These are phyloP conservation scores for Drosophila longiperda DNA, from an alignment of 2,888 invertebrate species.

Conservation along the genomic window DNA sequence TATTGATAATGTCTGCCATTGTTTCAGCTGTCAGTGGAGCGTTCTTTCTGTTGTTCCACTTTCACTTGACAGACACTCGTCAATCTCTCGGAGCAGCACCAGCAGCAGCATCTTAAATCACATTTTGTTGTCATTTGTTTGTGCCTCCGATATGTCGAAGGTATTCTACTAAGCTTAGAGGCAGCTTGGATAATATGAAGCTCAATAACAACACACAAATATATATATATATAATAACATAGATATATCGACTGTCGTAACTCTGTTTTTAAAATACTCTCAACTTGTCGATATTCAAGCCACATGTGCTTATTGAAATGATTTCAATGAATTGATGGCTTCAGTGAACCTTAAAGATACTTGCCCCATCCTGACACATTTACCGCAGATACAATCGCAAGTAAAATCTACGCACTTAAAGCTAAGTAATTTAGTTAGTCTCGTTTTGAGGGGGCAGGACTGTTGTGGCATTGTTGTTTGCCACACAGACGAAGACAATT, in stretches of 20 bases:
- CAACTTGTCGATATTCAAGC: constrained; percentile 19
- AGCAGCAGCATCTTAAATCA: constrained; percentile 47
- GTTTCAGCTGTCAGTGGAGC: constrained; percentile 51
- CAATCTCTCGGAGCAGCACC: constrained; percentile 14
- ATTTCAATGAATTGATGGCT: constrained; percentile 59
- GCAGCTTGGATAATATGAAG: not conserved
- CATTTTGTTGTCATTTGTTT: constrained; percentile 39
- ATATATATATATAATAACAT: not conserved
- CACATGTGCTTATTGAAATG: constrained; percentile 55
- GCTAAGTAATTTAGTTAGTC: constrained; percentile 24
- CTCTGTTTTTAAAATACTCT: not conserved
- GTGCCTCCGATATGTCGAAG: not conserved
- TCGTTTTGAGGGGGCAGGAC: not conserved
- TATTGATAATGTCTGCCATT: constrained; percentile 58
- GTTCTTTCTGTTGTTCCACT: constrained; percentile 24
- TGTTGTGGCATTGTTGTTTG: not conserved
- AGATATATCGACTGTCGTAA: not conserved
- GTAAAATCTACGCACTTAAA: not conserved
- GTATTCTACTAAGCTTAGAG: not conserved
- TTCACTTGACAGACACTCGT: constrained; percentile 38
- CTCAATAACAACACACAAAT: not conserved
- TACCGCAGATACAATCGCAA: not conserved
- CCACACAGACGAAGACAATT: constrained; percentile 51
- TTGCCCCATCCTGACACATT: not conserved
- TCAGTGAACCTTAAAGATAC: constrained; percentile 9